Conservation (phyloP, 2,888 invertebrate genomes). For the Invenusta paracnida region DNA sequence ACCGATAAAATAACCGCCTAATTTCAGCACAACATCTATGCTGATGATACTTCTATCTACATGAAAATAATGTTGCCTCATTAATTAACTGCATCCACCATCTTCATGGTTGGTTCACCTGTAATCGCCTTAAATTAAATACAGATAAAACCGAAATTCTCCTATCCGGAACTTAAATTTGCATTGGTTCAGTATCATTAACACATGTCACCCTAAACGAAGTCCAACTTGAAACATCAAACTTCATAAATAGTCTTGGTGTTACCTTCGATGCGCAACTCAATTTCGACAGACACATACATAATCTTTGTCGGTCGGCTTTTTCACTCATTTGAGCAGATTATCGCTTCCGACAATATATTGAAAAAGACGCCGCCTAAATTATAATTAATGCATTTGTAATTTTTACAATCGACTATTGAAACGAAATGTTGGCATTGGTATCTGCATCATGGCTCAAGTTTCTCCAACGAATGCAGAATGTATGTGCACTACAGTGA, state of each 20-base stretch:
- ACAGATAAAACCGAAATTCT: not conserved
- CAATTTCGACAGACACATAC: not conserved
- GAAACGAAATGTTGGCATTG: not conserved
- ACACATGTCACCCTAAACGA: constrained; percentile 18
- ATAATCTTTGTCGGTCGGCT: not conserved
- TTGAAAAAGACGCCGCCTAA: not conserved
- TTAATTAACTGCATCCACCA: constrained; percentile 6
- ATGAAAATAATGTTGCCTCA: not conserved
- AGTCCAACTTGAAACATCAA: constrained; percentile 19
- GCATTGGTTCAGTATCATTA: constrained; percentile 4
- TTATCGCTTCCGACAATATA: not conserved
- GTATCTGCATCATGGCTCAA: not conserved
- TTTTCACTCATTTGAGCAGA: not conserved
- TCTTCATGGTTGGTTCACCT: not conserved
- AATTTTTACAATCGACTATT: not conserved
- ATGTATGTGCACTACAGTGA: constrained; percentile 21
- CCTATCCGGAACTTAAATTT: not conserved
- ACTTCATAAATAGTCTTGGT: not conserved
- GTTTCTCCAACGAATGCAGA: constrained; percentile 6
- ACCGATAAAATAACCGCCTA: not conserved
- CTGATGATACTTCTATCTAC: constrained; percentile 9
- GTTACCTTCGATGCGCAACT: not conserved
- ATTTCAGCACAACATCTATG: not conserved
- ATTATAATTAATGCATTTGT: constrained; percentile 6
- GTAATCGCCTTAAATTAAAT: not conserved